phyloP scores from a whole-genome alignment of 2,113 vertebrate genomes.

The Dryoscopus gambensis region DNA sequence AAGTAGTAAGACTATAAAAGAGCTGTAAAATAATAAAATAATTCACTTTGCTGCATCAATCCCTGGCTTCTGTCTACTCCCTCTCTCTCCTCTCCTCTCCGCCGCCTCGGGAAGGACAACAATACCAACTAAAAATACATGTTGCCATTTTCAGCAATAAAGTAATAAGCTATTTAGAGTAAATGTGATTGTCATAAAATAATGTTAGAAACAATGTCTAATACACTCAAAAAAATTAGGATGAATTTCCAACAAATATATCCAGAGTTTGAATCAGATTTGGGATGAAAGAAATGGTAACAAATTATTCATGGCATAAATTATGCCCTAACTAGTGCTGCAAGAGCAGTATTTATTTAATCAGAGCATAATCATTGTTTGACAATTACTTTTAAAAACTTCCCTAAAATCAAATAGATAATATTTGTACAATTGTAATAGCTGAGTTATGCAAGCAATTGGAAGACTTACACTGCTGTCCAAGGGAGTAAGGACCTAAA shows the following conservation, averaged over 20 bases:
- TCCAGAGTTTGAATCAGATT: conserved; percentile 36
- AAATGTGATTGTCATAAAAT: conserved; percentile 69
- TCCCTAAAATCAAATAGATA: conserved; percentile 43
- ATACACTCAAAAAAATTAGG: conserved; percentile 25
- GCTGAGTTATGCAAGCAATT: conserved; percentile 25
- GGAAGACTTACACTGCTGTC: conserved; percentile 25
- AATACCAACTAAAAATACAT: too few species aligned
- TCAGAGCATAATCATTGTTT: conserved; percentile 61
- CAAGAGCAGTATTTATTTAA: conserved; percentile 62
- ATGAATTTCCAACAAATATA: conserved; percentile 33
- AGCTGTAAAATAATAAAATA: too few species aligned
- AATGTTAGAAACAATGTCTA: conserved; percentile 59
- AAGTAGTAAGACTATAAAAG: too few species aligned
- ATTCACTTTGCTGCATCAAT: too few species aligned
- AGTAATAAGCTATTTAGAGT: conserved; percentile 64
- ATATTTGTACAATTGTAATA: conserved; percentile 45
- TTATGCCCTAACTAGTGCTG: conserved; percentile 18
- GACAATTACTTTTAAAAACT: conserved; percentile 66
- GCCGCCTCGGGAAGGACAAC: too few species aligned
- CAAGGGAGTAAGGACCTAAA: background rate
- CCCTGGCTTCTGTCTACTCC: too few species aligned
- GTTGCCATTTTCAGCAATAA: conserved; percentile 66
- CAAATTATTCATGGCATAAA: conserved; percentile 66
- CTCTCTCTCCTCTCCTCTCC: too few species aligned
- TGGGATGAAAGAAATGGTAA: conserved; percentile 28